A percentile compares a stretch with the other conserved stretches of the same genome.
These are phyloP conservation scores for Limnephilus rhombicus DNA, from an alignment of 2,888 invertebrate genomes.

Conservation along the genomic window DNA sequence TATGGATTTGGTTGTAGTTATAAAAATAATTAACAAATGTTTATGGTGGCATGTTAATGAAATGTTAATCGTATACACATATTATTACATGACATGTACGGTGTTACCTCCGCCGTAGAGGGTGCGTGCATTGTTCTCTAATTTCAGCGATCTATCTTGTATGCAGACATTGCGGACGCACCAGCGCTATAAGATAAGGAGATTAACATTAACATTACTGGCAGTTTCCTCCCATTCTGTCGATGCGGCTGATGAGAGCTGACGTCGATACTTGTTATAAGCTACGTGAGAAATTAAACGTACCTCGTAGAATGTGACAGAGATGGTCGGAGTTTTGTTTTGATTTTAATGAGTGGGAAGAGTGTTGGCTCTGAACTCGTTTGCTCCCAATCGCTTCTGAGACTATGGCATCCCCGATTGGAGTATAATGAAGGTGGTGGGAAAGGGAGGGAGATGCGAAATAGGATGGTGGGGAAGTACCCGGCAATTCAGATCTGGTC, in stretches of 20 bases:
- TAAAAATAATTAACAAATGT: not conserved
- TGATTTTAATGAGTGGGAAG: not conserved
- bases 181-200: not conserved
- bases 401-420: no score
- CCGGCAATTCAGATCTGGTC: no score
- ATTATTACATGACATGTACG: not conserved
- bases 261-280: not conserved
- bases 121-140: not conserved
- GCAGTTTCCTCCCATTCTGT: slow-evolving; percentile 5
- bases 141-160: not conserved
- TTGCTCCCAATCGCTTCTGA: no score
- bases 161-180: not conserved
- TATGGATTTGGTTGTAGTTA: not conserved
- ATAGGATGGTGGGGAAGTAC: no score
- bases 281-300: not conserved
- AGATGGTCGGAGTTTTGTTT: not conserved
- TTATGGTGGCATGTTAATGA: not conserved
- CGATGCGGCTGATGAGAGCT: not conserved
- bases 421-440: no score
- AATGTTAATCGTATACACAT: not conserved
- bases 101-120: not conserved
- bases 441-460: no score
- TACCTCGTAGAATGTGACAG: not conserved
- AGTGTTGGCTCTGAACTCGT: no score
- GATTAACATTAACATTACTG: not conserved